Conservation (phyloP, 1,140 invertebrate genomes). For the Aleiodes sp. region DNA sequence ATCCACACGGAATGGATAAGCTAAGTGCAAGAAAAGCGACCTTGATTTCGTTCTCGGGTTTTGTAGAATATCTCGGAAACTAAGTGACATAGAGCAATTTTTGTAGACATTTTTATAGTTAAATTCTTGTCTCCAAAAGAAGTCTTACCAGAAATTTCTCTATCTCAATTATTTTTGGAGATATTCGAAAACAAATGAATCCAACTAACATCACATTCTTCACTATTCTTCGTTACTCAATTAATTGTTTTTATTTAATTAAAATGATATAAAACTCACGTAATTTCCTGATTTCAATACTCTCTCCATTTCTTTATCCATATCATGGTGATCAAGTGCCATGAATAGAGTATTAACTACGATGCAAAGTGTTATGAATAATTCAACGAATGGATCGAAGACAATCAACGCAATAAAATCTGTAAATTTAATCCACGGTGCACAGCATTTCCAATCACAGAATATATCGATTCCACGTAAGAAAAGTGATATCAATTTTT, state of each 20-base stretch:
- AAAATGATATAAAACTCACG: constrained; percentile 72
- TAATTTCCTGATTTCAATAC: constrained; percentile 93
- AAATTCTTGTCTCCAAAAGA: no score
- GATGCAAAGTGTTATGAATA: constrained; percentile 98
- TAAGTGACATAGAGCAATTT: no score
- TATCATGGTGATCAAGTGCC: constrained; percentile 96
- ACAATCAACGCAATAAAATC: constrained; percentile 90
- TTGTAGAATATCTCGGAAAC: no score
- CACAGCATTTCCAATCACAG: constrained; percentile 97
- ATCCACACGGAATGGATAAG: no score
- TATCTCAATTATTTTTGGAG: no score
- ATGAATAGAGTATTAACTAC: constrained; percentile 98
- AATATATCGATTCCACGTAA: constrained; percentile 89
- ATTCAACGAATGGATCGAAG: constrained; percentile 97
- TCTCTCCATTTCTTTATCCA: constrained; percentile 86
- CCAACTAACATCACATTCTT: no score
- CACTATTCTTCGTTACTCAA: not conserved
- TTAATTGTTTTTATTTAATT: constrained; percentile 1
- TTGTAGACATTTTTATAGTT: no score
- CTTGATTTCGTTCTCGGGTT: no score
- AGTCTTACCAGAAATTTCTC: no score
- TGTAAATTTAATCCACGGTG: constrained; percentile 89
- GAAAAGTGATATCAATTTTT: constrained; percentile 78
- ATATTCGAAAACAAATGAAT: no score
- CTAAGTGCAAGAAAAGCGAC: no score